phyloP scores from a whole-genome alignment of 2,888 invertebrate species.

The Blera fallax region DNA sequence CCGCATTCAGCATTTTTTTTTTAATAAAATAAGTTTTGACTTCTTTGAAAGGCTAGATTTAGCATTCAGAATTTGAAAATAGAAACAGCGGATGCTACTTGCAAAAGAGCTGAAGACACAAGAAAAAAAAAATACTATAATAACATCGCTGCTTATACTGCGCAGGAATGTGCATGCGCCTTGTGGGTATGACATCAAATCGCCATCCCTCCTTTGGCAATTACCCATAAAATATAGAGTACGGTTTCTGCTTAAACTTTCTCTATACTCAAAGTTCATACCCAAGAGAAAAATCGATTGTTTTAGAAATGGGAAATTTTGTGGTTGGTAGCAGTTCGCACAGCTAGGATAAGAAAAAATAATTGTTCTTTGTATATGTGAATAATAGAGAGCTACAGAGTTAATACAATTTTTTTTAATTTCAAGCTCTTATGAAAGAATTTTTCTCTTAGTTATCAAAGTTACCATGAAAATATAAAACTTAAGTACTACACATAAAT shows the following conservation, averaged over 20 bases:
- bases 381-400: not conserved
- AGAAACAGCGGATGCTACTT: too few species aligned
- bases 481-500: not conserved
- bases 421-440: not conserved
- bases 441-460: not conserved
- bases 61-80: too few species aligned
- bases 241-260: conserved; percentile 22
- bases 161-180: conserved; percentile 13
- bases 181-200: not conserved
- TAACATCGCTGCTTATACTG: conserved; percentile 4
- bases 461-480: not conserved
- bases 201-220: conserved; percentile 11
- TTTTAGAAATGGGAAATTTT: conserved; percentile 13
- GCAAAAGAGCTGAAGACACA: too few species aligned
- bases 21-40: too few species aligned
- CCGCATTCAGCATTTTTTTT: too few species aligned
- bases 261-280: conserved; percentile 50
- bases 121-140: not conserved
- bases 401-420: not conserved
- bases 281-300: conserved; percentile 50
- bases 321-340: conserved; percentile 11
- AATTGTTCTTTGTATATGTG: not conserved
- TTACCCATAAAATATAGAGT: conserved; percentile 3
- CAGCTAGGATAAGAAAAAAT: conserved; percentile 12
- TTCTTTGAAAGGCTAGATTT: too few species aligned